Conservation (phyloP, 1,140 invertebrate species). For the Lasaia peninsularis region DNA sequence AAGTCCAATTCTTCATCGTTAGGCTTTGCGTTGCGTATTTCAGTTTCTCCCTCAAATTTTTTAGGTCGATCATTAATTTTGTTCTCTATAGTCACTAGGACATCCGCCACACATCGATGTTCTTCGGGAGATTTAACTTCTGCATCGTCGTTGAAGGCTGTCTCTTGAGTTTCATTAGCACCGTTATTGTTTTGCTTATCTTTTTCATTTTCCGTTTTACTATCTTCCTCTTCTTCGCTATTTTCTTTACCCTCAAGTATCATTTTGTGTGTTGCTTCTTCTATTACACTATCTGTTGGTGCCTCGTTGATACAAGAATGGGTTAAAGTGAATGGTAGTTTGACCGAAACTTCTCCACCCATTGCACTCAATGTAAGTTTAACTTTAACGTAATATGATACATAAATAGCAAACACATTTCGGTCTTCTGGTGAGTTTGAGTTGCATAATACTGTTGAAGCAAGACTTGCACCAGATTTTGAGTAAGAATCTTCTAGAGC, state of each 20-base stretch:
- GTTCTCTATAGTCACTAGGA: slow-evolving; percentile 63
- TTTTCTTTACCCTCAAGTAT: slow-evolving; percentile 69
- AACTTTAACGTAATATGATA: slow-evolving; percentile 93
- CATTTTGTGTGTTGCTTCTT: slow-evolving; percentile 67
- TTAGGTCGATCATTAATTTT: slow-evolving; percentile 54
- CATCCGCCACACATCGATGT: slow-evolving; percentile 55
- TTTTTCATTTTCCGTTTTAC: slow-evolving; percentile 47
- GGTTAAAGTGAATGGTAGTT: slow-evolving; percentile 86
- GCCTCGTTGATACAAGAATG: slow-evolving; percentile 75
- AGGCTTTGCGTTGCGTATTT: slow-evolving; percentile 55
- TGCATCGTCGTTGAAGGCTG: slow-evolving; percentile 38
- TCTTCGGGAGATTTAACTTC: slow-evolving; percentile 53
- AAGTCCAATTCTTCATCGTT: slow-evolving; percentile 70
- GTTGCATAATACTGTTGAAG: slow-evolving; percentile 82
- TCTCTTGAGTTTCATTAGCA: slow-evolving; percentile 32
- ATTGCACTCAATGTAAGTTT: slow-evolving; percentile 87
- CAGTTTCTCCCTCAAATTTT: slow-evolving; percentile 53
- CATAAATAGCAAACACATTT: slow-evolving; percentile 93
- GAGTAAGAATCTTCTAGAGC: slow-evolving; percentile 87
- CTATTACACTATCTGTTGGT: slow-evolving; percentile 63
- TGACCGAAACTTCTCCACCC: slow-evolving; percentile 87
- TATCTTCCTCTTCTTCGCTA: slow-evolving; percentile 56
- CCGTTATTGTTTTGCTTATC: slow-evolving; percentile 60
- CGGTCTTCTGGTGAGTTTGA: slow-evolving; percentile 81
- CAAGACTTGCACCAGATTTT: slow-evolving; percentile 82